phyloP scores from a whole-genome alignment of 64 coral and sea anemone species.

The Acropora yongei region DNA sequence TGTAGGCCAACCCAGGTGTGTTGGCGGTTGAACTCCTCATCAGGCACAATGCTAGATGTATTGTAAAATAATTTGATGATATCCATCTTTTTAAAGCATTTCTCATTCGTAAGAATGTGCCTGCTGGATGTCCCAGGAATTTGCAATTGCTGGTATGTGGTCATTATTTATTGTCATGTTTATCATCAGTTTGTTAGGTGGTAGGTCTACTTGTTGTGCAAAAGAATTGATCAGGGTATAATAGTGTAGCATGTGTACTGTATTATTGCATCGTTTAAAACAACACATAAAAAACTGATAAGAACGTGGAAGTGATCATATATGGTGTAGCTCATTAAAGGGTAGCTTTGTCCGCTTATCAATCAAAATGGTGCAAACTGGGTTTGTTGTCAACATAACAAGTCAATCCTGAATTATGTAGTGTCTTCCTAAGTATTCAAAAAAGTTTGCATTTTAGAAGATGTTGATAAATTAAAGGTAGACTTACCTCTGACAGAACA shows the following conservation, averaged over 20 bases:
- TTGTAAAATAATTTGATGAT: background rate
- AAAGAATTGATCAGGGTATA: background rate
- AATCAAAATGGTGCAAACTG: background rate
- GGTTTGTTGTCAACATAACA: background rate
- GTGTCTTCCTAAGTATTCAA: background rate
- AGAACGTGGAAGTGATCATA: too few species aligned
- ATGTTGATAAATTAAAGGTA: background rate
- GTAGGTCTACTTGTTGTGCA: background rate
- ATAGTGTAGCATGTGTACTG: background rate
- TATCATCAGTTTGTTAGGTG: background rate
- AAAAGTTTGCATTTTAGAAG: background rate
- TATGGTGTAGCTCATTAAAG: background rate
- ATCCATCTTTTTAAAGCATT: background rate
- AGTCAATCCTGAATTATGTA: background rate
- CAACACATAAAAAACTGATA: background rate
- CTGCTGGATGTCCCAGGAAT: background rate
- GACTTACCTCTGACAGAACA: background rate
- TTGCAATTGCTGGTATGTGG: background rate
- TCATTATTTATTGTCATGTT: background rate
- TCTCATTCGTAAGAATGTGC: background rate
- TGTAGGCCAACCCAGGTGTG: background rate
- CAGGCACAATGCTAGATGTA: background rate
- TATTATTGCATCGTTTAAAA: background rate
- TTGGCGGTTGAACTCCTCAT: background rate
- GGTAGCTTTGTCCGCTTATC: background rate